Conservation (phyloP, 2,113 vertebrate genomes). For the Hippolais icterina region DNA sequence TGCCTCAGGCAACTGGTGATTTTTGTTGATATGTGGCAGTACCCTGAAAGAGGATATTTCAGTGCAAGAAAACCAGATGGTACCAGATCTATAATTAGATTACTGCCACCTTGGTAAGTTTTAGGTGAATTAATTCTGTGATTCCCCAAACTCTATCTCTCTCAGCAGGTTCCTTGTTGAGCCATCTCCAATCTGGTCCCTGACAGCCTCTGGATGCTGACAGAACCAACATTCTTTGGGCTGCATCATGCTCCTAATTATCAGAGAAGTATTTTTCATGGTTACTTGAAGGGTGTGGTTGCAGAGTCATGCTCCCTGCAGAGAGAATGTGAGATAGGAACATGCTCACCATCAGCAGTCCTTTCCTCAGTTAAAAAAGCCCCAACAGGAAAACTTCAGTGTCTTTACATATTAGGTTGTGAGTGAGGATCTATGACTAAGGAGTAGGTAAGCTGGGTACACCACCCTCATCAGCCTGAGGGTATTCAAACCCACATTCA, state of each 20-base stretch:
- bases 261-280: not conserved
- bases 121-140: not conserved
- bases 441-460: not conserved
- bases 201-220: not conserved
- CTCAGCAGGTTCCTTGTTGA: not conserved
- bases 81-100: not conserved
- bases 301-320: not conserved
- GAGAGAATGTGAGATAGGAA: not conserved
- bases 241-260: not conserved
- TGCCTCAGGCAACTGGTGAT: not conserved
- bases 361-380: not conserved
- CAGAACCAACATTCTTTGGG: not conserved
- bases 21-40: not conserved
- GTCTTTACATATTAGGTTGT: not conserved
- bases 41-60: not conserved
- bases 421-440: not conserved
- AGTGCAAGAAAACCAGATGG: not conserved
- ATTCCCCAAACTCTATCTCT: not conserved
- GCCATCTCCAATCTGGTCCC: not conserved
- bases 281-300: not conserved
- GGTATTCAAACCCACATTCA: not conserved
- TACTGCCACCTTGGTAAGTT: not conserved
- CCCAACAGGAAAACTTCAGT: not conserved
- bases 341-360: not conserved
- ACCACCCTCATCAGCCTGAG: not conserved